Percentiles rank a stretch among this genome's conserved stretches.
These are phyloP conservation scores for Baryphthengus martii DNA, from an alignment of 2,113 vertebrate genomes.

Conservation along the genomic window DNA sequence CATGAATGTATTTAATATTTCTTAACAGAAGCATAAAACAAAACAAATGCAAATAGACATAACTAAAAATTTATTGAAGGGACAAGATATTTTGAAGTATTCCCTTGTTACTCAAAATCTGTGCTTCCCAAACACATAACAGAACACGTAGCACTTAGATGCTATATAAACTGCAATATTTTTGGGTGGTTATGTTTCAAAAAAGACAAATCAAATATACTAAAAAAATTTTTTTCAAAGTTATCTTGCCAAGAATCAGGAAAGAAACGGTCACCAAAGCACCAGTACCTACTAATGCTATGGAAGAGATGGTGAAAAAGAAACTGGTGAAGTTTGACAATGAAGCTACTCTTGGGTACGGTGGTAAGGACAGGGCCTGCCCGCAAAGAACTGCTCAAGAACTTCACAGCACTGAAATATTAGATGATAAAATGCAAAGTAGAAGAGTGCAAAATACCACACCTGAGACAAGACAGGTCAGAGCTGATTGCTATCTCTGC, in stretches of 20 bases:
- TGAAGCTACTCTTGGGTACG: neutral
- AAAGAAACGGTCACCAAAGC: neutral
- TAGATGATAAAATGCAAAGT: neutral
- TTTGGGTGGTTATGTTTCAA: neutral
- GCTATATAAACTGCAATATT: neutral
- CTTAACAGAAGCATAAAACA: neutral
- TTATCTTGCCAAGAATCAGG: neutral
- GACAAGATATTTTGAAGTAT: neutral
- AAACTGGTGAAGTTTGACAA: neutral
- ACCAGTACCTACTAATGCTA: too few relatives aligned
- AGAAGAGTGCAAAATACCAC: neutral
- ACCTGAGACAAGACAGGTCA: neutral
- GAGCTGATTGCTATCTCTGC: neutral
- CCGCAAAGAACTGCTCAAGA: neutral
- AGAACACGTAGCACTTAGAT: neutral
- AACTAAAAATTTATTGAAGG: neutral
- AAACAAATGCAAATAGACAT: neutral
- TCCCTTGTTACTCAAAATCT: neutral
- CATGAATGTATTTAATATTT: neutral
- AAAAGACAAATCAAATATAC: neutral
- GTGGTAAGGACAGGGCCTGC: neutral
- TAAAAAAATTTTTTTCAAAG: too few relatives aligned
- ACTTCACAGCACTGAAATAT: neutral
- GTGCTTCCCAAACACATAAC: neutral
- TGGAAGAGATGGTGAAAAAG: neutral